Base-by-base conservation (phyloP, 2,888 invertebrate species). In the Cenopis cana region DNA sequence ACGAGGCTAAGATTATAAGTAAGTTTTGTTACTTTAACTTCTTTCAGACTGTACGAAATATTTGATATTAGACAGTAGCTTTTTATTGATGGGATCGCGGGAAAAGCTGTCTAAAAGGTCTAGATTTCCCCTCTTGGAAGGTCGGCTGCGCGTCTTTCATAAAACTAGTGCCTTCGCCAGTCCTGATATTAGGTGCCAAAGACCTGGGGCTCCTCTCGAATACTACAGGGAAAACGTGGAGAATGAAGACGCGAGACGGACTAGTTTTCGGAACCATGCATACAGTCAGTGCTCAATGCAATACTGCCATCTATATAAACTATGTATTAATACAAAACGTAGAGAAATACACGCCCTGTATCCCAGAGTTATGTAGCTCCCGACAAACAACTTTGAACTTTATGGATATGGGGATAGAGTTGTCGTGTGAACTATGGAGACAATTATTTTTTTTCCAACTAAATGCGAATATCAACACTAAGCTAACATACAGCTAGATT, bases 401-500 rank as follows among this genome's bases (percentile, higher is more conserved):
- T 29, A 60, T 0, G 46, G 41, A 46, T 46, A 49, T 60, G 46
- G 46, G n/a, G 24, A n/a, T n/a, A 41, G 41, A 49, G 60, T 29
- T 1, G 46, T 46, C n/a, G 20, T 24, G 59, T 36, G 69, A 64
- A 49, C 56, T 57, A 56, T 50, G 3, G 50, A 38, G 10, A 17
- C n/a, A 1, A n/a, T 36, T 33, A 62, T 38, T 38, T 54, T 10
- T 59, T 9, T 12, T n/a, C 10, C 0, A 66, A 70, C 54, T 66
- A 70, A 70, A 70, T 70, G 70, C 65, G 60, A 70, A 65, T 66
- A 66, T 69, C 65, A 65, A 54, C 36, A 11, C 29, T 59, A 55
- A 17, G 8, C 54, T 38, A 52, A 52, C 29, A 4, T 52, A 68
- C 50, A 18, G 17, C 29, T 54, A 54, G 5, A 14, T 14, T 46